phyloP scores from a whole-genome alignment of 2,888 invertebrate species.

The Nymphalis c-album region DNA sequence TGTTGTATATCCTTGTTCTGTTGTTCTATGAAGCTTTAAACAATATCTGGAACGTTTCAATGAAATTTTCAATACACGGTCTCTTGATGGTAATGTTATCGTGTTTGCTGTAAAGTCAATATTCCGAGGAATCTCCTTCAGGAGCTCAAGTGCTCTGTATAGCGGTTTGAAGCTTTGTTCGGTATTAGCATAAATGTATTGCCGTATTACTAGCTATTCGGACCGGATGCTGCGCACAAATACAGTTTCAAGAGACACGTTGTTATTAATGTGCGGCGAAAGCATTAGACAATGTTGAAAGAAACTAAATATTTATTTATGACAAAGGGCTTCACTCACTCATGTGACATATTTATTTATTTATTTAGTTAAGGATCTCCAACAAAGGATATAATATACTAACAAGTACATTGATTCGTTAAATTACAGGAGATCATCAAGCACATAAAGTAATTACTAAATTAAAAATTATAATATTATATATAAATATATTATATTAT shows the following conservation, averaged over 20 bases:
- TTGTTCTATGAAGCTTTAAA: neutral
- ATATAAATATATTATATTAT: no score
- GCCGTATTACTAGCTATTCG: neutral
- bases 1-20: neutral
- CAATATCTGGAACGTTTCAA: neutral
- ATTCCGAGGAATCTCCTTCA: conserved; percentile 11
- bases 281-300: neutral
- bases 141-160: conserved; percentile 20
- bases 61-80: conserved; percentile 2
- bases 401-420: no score
- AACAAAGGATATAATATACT: no score
- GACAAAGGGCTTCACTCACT: no score
- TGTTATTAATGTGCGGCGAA: neutral
- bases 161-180: conserved; percentile 21
- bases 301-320: no score
- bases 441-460: no score
- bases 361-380: no score
- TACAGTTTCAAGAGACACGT: neutral
- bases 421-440: no score
- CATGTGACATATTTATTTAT: no score
- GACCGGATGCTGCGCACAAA: neutral
- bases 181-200: conserved; percentile 26
- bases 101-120: conserved; percentile 23
- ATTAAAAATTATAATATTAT: no score
- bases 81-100: conserved; percentile 15